A percentile compares a stretch with the other conserved stretches of the same genome.
Evolutionary conservation across 2,888 invertebrate genomes (phyloP).

Genomic region (Tinea semifulvella): DNA sequence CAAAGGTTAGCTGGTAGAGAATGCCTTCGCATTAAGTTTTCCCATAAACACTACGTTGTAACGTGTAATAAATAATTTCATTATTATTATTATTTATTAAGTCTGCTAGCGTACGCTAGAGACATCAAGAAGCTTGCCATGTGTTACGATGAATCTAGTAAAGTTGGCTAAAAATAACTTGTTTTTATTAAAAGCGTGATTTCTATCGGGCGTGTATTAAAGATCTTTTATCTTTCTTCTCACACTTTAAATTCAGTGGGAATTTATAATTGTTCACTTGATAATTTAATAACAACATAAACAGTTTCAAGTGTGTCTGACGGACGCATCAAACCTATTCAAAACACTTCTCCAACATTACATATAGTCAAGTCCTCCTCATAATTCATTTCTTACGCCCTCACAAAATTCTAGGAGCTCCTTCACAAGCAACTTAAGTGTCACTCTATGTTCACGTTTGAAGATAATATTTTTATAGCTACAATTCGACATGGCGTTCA

Average conservation of each 20-base stretch:
- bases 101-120: too few relatives aligned
- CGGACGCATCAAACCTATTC: conserved; percentile 31
- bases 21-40: too few relatives aligned
- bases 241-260: neutral
- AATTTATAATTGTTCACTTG: conserved; percentile 37
- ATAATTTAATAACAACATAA: conserved; percentile 38
- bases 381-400: conserved; percentile 43
- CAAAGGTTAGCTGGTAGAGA: too few relatives aligned
- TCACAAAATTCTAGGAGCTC: conserved; percentile 33
- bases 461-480: conserved; percentile 38
- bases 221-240: too few relatives aligned
- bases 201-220: too few relatives aligned
- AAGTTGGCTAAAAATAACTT: too few relatives aligned
- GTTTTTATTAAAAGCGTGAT: too few relatives aligned
- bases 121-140: too few relatives aligned
- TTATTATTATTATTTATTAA: too few relatives aligned
- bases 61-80: too few relatives aligned
- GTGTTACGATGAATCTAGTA: too few relatives aligned
- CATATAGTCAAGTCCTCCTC: conserved; percentile 31
- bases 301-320: conserved; percentile 18
- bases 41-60: too few relatives aligned
- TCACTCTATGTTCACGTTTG: conserved; percentile 24
- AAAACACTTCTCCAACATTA: conserved; percentile 46
- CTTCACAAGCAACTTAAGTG: conserved; percentile 43
- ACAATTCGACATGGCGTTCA: conserved; percentile 12